A percentile compares a stretch with the other conserved stretches of the same genome.
These are phyloP conservation scores for Albula glossodonta DNA, from an alignment of 2,113 vertebrate species.

Conservation along the genomic window DNA sequence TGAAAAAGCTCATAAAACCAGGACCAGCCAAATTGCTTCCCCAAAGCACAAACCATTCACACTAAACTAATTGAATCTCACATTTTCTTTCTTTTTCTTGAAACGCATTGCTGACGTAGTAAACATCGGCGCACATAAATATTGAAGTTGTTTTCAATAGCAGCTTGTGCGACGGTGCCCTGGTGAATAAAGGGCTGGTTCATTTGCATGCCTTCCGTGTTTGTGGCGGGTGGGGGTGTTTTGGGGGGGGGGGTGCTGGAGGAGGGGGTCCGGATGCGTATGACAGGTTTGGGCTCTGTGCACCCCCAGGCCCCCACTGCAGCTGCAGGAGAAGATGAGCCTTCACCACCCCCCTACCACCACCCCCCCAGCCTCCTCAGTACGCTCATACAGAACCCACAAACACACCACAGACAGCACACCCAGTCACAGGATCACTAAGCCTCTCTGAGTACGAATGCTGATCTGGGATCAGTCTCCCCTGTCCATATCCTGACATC, in stretches of 20 bases:
- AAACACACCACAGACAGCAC: too few relatives aligned
- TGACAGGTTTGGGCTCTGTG: background rate
- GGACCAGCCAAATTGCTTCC: constrained; percentile 4
- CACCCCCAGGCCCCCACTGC: background rate
- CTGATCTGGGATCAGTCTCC: too few relatives aligned
- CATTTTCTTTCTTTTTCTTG: constrained; percentile 46
- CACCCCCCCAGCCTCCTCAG: background rate
- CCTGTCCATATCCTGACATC: too few relatives aligned
- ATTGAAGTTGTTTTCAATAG: constrained; percentile 52
- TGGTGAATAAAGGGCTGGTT: constrained; percentile 27
- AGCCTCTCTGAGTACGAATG: too few relatives aligned
- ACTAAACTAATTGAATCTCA: constrained; percentile 49
- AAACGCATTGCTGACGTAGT: constrained; percentile 59
- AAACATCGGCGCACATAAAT: constrained; percentile 62
- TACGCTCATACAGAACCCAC: too few relatives aligned
- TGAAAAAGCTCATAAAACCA: background rate
- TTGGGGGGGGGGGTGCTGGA: constrained; percentile 37
- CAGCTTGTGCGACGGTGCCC: background rate
- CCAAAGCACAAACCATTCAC: constrained; percentile 30
- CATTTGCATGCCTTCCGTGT: constrained; percentile 65
- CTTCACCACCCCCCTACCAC: too few relatives aligned
- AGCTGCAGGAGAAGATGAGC: background rate
- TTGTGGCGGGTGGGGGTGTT: constrained; percentile 54
- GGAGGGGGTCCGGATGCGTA: background rate
- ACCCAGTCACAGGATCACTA: too few relatives aligned